These are phyloP conservation scores for Drosophila macrospina DNA, from an alignment of 2,888 invertebrate genomes.

Conservation along the genomic window DNA sequence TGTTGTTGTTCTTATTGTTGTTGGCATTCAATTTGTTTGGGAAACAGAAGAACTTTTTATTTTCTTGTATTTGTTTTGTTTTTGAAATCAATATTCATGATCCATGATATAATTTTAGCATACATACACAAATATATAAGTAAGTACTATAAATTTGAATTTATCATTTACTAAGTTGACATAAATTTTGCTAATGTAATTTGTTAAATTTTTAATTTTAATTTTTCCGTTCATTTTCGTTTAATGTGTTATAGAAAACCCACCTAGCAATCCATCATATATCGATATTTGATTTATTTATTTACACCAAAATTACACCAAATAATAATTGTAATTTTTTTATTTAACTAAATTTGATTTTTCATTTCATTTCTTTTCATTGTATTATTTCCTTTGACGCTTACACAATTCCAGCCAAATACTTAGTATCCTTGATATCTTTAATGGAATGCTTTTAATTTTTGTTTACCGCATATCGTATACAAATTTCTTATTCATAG, in stretches of 20 bases:
- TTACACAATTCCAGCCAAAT: slow-evolving; percentile 53
- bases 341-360: slow-evolving; percentile 50
- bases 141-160: slow-evolving; percentile 72
- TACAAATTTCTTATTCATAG: slow-evolving; percentile 64
- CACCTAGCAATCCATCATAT: slow-evolving; percentile 69
- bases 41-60: slow-evolving; percentile 43
- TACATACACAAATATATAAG: slow-evolving; percentile 69
- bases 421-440: slow-evolving; percentile 44
- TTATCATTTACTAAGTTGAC: slow-evolving; percentile 80
- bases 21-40: slow-evolving; percentile 59
- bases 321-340: slow-evolving; percentile 64
- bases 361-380: slow-evolving; percentile 1
- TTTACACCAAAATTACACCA: slow-evolving; percentile 70
- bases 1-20: slow-evolving; percentile 30
- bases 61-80: background rate
- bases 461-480: slow-evolving; percentile 70
- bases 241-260: slow-evolving; percentile 65
- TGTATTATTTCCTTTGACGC: slow-evolving; percentile 15
- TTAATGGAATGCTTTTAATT: slow-evolving; percentile 49
- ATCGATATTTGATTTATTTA: slow-evolving; percentile 47
- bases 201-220: slow-evolving; percentile 38
- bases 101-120: slow-evolving; percentile 53
- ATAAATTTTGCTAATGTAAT: slow-evolving; percentile 77
- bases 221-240: slow-evolving; percentile 34
- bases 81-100: slow-evolving; percentile 49